Conservation (phyloP, 2,113 vertebrate species). For the Synchiropus splendidus region DNA sequence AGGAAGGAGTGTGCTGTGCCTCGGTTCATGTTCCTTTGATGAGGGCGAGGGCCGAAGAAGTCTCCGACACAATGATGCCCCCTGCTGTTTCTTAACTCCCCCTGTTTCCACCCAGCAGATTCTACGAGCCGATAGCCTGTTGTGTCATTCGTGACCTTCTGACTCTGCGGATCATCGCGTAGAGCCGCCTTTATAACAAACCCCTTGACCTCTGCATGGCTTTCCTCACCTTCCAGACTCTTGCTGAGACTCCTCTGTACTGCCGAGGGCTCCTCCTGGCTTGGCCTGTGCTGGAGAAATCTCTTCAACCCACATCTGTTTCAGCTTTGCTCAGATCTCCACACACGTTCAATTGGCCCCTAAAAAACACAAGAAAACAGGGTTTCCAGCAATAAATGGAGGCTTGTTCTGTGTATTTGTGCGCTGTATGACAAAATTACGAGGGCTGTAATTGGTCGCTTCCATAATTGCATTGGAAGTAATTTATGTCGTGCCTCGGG, state of each 20-base stretch:
- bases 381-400: slow-evolving; percentile 48
- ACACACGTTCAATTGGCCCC: slow-evolving; percentile 38
- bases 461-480: slow-evolving; percentile 51
- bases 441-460: slow-evolving; percentile 47
- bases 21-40: slow-evolving; percentile 9
- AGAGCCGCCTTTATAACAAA: slow-evolving; percentile 36
- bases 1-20: slow-evolving; percentile 16
- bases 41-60: slow-evolving; percentile 10
- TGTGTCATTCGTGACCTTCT: slow-evolving; percentile 21
- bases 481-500: slow-evolving; percentile 35
- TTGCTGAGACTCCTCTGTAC: slow-evolving; percentile 9
- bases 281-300: slow-evolving; percentile 28
- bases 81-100: slow-evolving; percentile 39
- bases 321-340: slow-evolving; percentile 48
- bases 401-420: slow-evolving; percentile 49
- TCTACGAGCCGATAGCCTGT: slow-evolving; percentile 1
- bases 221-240: slow-evolving; percentile 21
- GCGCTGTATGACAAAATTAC: slow-evolving; percentile 37
- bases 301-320: slow-evolving; percentile 52
- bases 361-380: slow-evolving; percentile 26
- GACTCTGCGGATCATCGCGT: slow-evolving; percentile 19
- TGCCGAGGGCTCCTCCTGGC: slow-evolving; percentile 49
- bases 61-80: slow-evolving; percentile 50
- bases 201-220: slow-evolving; percentile 31
- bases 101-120: not conserved